Conservation (phyloP, 2,888 invertebrate genomes). For the Rhodophaea formosa region DNA sequence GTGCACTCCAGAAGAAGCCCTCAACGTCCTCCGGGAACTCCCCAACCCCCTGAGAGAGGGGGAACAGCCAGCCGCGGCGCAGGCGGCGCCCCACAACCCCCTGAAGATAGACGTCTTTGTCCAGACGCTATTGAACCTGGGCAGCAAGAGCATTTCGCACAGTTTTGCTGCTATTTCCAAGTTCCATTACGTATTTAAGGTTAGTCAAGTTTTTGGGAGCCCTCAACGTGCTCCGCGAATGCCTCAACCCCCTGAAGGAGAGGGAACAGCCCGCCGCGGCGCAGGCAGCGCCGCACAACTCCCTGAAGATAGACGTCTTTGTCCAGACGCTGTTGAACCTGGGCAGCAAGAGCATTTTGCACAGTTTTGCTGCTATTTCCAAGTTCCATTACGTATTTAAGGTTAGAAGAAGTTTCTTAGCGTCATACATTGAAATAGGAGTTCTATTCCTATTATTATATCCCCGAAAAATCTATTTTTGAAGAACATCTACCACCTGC, state of each 20-base stretch:
- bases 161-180: slow-evolving; percentile 99
- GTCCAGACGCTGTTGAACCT: slow-evolving; percentile 96
- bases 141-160: slow-evolving; percentile 98
- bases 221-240: slow-evolving; percentile 90
- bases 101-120: slow-evolving; percentile 98
- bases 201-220: slow-evolving; percentile 86
- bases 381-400: slow-evolving; percentile 96
- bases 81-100: slow-evolving; percentile 90
- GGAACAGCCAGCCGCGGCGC: slow-evolving; percentile 81
- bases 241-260: slow-evolving; percentile 90
- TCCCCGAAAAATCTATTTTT: too few species aligned
- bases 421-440: too few species aligned
- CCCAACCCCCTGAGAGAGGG: slow-evolving; percentile 91
- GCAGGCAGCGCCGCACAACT: slow-evolving; percentile 89
- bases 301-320: slow-evolving; percentile 97
- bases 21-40: slow-evolving; percentile 91
- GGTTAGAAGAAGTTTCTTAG: too few species aligned
- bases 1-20: slow-evolving; percentile 93
- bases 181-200: slow-evolving; percentile 95
- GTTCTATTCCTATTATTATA: too few species aligned
- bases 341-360: slow-evolving; percentile 98
- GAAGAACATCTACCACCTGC: too few species aligned
- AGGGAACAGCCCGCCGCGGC: slow-evolving; percentile 83
- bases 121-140: slow-evolving; percentile 95
- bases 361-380: slow-evolving; percentile 98